These are phyloP conservation scores for Drosophila nr. fundita DNA, from an alignment of 2,888 invertebrate genomes.

Conservation along the genomic window DNA sequence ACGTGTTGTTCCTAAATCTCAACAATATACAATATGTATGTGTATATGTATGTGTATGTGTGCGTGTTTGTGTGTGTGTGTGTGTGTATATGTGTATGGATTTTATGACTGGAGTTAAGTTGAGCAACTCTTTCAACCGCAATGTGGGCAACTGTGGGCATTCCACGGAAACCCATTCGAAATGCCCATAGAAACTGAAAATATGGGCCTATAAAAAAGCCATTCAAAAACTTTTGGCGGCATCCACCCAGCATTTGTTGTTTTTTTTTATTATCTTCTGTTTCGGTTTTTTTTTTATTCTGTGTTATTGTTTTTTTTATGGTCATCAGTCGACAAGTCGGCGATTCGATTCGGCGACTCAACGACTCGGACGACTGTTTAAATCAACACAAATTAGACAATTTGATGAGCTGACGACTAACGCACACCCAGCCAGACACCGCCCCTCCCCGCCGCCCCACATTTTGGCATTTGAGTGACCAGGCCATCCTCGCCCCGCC, in stretches of 20 bases:
- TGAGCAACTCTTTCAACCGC: constrained; percentile 16
- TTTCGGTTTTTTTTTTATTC: not conserved
- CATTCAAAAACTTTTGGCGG: constrained; percentile 19
- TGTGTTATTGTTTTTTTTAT: constrained; percentile 19
- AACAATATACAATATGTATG: not conserved
- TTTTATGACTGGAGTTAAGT: constrained; percentile 20
- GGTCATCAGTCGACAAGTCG: constrained; percentile 1
- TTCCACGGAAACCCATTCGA: constrained; percentile 26
- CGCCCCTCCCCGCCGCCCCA: rapidly evolving
- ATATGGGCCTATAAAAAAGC: constrained; percentile 42
- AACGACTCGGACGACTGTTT: constrained; percentile 51
- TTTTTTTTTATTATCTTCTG: not conserved
- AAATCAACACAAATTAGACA: constrained; percentile 73
- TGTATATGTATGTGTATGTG: not conserved
- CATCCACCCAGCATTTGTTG: constrained; percentile 10
- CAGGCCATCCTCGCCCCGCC: not conserved
- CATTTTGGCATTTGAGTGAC: not conserved
- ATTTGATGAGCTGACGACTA: constrained; percentile 63
- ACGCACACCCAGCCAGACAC: not conserved
- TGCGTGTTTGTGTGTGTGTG: too few species aligned
- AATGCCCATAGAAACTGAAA: constrained; percentile 32
- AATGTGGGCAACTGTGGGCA: not conserved
- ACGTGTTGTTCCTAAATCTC: not conserved
- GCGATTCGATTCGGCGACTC: constrained; percentile 16
- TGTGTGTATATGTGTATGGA: not conserved